These are phyloP conservation scores for Cygnus buccinator DNA, from an alignment of 2,113 vertebrate species.

Conservation along the genomic window DNA sequence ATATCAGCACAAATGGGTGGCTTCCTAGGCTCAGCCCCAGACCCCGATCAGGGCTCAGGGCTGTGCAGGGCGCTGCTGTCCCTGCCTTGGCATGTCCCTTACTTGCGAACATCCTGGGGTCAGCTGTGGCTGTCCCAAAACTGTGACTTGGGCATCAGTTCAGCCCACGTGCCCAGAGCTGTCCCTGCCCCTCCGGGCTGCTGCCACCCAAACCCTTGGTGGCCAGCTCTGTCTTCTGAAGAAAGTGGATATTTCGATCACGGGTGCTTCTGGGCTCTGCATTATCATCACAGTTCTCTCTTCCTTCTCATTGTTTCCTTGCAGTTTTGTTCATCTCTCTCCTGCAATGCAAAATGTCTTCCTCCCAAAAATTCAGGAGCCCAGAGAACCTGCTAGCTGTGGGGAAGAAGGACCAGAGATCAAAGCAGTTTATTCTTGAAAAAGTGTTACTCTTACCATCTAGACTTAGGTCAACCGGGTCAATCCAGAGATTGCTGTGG, in stretches of 20 bases:
- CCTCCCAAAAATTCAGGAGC: not conserved
- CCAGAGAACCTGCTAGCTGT: not conserved
- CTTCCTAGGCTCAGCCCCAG: not conserved
- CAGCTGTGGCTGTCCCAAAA: not conserved
- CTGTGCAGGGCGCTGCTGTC: not conserved
- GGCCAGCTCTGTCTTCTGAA: not conserved
- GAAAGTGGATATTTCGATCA: not conserved
- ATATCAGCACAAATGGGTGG: fast-evolving
- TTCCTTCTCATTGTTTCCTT: not conserved
- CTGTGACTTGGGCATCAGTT: not conserved
- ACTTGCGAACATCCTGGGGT: not conserved
- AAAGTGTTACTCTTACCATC: not conserved
- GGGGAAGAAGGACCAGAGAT: not conserved
- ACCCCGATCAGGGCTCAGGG: not conserved
- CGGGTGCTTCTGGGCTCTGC: not conserved
- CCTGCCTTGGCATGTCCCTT: fast-evolving
- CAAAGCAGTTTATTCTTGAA: not conserved
- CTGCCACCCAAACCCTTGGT: not conserved
- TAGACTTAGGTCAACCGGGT: not conserved
- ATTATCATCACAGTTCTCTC: not conserved
- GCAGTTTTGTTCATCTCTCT: not conserved
- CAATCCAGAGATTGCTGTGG: not conserved
- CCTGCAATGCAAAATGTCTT: not conserved
- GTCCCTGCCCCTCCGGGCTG: not conserved
- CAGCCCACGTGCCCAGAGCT: not conserved